These are phyloP conservation scores for Cuculus canorus DNA, from an alignment of 2,797 vertebrate genomes.

Conservation along the genomic window DNA sequence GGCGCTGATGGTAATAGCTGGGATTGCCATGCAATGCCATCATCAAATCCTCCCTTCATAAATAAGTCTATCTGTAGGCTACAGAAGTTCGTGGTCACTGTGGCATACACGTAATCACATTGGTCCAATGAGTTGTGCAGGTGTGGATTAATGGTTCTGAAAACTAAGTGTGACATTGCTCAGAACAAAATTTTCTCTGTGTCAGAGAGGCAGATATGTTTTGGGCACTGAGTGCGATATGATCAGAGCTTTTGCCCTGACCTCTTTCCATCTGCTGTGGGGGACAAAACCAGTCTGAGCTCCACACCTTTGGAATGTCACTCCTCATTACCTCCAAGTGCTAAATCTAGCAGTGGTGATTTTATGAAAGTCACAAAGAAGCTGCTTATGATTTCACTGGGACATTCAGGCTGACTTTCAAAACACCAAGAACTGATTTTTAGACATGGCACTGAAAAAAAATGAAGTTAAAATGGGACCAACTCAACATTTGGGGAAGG, in stretches of 20 bases:
- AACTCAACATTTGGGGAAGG: neutral
- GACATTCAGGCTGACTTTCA: neutral
- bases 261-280: neutral
- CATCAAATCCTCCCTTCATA: neutral
- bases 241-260: neutral
- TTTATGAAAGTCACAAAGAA: neutral
- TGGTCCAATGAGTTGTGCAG: neutral
- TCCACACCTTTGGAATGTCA: neutral
- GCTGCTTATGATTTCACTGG: neutral
- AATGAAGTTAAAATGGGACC: neutral
- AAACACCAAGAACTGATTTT: neutral
- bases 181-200: neutral
- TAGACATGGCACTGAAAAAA: accelerated
- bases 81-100: neutral
- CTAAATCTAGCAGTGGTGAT: neutral
- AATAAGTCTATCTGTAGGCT: neutral
- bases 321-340: neutral
- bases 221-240: neutral
- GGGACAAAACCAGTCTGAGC: neutral
- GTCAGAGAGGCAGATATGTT: neutral
- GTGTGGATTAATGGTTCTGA: neutral
- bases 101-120: neutral
- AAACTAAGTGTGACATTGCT: neutral
- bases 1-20: neutral
- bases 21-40: neutral